Base-by-base conservation (phyloP, 2,113 vertebrate species). In the Antigone vipio region DNA sequence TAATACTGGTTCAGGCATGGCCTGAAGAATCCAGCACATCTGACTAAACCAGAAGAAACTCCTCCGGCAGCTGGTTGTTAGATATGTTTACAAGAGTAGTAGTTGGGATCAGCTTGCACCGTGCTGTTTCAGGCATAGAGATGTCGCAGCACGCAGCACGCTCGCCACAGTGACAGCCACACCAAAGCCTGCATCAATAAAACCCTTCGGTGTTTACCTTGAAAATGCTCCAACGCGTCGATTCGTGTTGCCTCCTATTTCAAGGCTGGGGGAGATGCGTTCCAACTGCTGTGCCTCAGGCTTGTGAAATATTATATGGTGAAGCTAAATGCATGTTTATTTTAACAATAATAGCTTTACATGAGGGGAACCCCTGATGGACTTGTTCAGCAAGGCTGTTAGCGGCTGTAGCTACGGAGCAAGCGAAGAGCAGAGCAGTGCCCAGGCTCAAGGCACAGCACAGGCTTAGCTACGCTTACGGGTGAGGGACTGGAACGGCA, bases 231-330 rank as follows among this genome's bases (percentile, higher is more conserved):
- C 95, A 94, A 4, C 1, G 8, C 5, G 30, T 55, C 42, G 2
- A 16, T 21, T 80, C 1, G 1, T 76, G 68, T 7, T 80, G 74
- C 90, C 81, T 94, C 86, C 44, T 74, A 18, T 73, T 96, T 68
- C 95, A 81, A 69, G 91, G 87, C 95, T 88, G 91, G 80, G 58
- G 89, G 87, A 93, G 94, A 96, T 92, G 79, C 0, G 0, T 95
- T 97, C 92, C 94, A 96, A 93, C 75, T 92, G 92, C 89, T 92
- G 69, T 53, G 92, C 96, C 94, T 95, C 92, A 82, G 91, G 68
- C 97, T 96, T 35, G 64, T 96, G 97, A 97, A 97, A 97, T 72
- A 73, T 17, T 96, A 96, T 92, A 76, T 52, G 82, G 92, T 92
- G 95, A 73, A 92, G 94, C 67, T 75, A 68, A 95, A 97, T 35